These are phyloP conservation scores for Sepioteuthis lessoniana DNA, from an alignment of 2,888 invertebrate genomes.

Conservation along the genomic window DNA sequence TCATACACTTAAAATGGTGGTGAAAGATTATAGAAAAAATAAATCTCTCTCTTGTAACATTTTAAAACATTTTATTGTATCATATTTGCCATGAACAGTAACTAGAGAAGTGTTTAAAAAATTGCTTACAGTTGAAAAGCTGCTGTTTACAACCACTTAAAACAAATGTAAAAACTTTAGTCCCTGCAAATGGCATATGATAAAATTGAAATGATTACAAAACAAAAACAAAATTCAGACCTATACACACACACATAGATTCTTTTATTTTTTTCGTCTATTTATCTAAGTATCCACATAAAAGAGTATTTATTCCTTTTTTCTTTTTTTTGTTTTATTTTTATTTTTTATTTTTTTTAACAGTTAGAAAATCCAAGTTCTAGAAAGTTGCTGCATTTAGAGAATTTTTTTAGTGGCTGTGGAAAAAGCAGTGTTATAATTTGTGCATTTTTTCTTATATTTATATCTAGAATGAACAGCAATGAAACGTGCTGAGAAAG, in stretches of 20 bases:
- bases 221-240: background rate
- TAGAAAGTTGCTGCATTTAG: conserved; percentile 20
- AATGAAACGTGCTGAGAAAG: conserved; percentile 3
- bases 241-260: background rate
- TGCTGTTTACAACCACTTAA: background rate
- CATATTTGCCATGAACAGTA: conserved; percentile 33
- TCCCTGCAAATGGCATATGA: conserved; percentile 1
- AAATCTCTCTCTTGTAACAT: background rate
- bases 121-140: conserved; percentile 33
- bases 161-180: background rate
- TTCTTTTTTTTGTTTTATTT: background rate
- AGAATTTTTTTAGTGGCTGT: background rate
- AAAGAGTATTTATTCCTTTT: background rate
- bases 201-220: background rate
- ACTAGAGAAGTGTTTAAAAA: conserved; percentile 11
- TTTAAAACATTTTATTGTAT: conserved; percentile 33
- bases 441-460: conserved; percentile 16
- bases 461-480: conserved; percentile 21
- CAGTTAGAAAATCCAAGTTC: conserved; percentile 8
- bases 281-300: conserved; percentile 33
- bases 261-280: background rate
- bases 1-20: too few species aligned
- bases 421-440: conserved; percentile 33
- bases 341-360: background rate
- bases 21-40: background rate